A percentile compares a stretch with the other conserved stretches of the same genome.
Conservation (phyloP, 2,113 vertebrate species). For the Carassius auratus region DNA sequence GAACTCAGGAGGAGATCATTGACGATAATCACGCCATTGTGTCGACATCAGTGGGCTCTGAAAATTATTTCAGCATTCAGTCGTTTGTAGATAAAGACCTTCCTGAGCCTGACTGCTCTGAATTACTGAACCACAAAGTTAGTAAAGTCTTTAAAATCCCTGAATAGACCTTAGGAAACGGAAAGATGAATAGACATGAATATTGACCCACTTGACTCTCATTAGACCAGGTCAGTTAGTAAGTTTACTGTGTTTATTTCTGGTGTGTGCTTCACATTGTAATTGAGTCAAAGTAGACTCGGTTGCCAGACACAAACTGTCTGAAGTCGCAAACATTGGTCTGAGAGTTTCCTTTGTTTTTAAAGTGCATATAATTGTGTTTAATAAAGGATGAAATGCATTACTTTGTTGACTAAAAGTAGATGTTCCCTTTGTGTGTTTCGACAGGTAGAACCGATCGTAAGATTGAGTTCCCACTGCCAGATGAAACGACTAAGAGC, state of each 20-base stretch:
- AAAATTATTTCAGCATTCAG: conserved; percentile 97
- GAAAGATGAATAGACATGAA: background rate
- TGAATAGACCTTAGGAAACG: background rate
- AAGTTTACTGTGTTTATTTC: background rate
- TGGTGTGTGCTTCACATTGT: conserved; percentile 1
- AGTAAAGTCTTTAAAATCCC: background rate
- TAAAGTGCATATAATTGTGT: background rate
- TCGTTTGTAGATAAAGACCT: conserved; percentile 98
- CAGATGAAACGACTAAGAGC: conserved; percentile 95
- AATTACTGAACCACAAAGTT: conserved; percentile 97
- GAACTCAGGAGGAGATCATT: conserved; percentile 97
- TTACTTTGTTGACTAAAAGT: background rate
- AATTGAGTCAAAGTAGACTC: background rate
- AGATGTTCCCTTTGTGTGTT: background rate
- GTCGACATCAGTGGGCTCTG: conserved; percentile 95
- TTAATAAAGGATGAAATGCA: background rate
- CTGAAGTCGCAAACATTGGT: background rate
- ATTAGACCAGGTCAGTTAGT: conserved; percentile 88
- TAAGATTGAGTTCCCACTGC: conserved; percentile 98
- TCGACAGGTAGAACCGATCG: conserved; percentile 90
- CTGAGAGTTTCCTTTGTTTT: background rate
- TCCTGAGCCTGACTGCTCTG: conserved; percentile 95
- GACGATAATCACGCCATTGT: conserved; percentile 98
- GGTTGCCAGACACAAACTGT: background rate
- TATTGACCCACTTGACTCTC: conserved; percentile 61